Base-by-base conservation (phyloP, 1,140 invertebrate species). In the Caenorhabditis elegans region DNA sequence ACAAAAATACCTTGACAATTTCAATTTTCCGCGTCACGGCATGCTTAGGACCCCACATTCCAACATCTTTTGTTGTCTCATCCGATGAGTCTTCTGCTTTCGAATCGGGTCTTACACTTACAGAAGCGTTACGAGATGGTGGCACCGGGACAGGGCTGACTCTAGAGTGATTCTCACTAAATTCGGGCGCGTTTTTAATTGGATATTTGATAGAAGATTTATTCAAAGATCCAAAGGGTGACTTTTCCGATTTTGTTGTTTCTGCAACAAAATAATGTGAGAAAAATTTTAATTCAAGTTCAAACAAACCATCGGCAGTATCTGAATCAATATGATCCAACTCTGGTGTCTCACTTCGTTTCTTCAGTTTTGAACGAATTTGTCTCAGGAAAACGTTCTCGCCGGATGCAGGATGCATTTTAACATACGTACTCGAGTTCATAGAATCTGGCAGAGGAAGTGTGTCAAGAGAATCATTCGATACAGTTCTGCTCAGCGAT, bases 401-500 rank as follows among this genome's bases (percentile, higher is more conserved):
- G 36, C 60, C 60, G 22, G n/a, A 13, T 0, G 28, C 60, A 0
- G 60, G 60, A 39, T 70, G 34, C 60, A 70, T 36, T 43, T 39
- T 70, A 19, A 31, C 60, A 8, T 70, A 70, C 11, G 60, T 70
- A 19, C 60, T 70, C 0, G 60, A 70, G 13, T 36, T 70, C 60
- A 70, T 70, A 19, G 60, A 70, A n/a, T 70, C 79, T 4, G 60
- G 36, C 1, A 78, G 31, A n/a, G 84, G 82, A 48, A 87, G 51
- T 13, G 80, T 86, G 77, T 88, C 86, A 46, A 87, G 48, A 31
- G 86, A 85, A 48, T 87, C 86, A 65, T 89, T 85, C 0, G 85
- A 85, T 2, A 77, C 76, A 3, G 76, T 77, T 22, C 76, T 24
- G 17, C 76, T 77, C 46, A 77, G 13, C 8, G 76, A 77, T 28